Conservation (phyloP, 2,888 invertebrate species). For the Lissocephala sabroskyi region DNA sequence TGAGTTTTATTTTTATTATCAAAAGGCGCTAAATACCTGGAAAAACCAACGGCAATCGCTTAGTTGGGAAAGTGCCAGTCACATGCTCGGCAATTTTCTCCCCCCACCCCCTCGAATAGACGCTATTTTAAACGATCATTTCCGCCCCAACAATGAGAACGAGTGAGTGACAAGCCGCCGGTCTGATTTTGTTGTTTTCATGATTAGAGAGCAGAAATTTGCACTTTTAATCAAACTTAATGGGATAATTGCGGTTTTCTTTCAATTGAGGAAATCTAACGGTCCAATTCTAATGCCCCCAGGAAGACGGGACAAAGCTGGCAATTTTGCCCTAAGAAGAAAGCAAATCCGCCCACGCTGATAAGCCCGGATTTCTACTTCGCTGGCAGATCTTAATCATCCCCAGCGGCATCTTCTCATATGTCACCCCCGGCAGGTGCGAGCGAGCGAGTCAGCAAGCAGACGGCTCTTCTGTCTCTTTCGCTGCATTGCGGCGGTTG, state of each 20-base stretch:
- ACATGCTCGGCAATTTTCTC: no score
- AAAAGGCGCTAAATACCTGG: conserved; percentile 9
- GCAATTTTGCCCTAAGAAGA: neutral
- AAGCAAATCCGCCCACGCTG: no score
- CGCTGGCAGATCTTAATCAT: neutral
- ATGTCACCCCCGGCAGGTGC: conserved; percentile 6
- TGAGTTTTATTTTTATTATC: conserved; percentile 1
- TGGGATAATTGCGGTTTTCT: conserved; percentile 50
- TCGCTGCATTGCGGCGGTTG: conserved; percentile 17
- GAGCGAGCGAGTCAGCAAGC: conserved; percentile 21
- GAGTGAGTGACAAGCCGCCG: no score
- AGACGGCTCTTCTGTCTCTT: neutral
- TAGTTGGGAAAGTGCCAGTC: no score
- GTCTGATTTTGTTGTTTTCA: no score
- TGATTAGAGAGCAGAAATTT: conserved; percentile 38
- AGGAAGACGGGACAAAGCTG: no score
- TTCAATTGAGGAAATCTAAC: conserved; percentile 15
- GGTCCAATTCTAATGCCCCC: no score
- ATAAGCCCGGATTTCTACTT: no score
- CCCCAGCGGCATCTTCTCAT: conserved; percentile 1
- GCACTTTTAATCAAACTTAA: conserved; percentile 66
- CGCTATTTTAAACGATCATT: no score
- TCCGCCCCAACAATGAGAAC: no score
- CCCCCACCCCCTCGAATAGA: no score
- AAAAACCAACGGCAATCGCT: conserved; percentile 11